Conservation (phyloP, 2,113 vertebrate genomes). For the Conger conger region DNA sequence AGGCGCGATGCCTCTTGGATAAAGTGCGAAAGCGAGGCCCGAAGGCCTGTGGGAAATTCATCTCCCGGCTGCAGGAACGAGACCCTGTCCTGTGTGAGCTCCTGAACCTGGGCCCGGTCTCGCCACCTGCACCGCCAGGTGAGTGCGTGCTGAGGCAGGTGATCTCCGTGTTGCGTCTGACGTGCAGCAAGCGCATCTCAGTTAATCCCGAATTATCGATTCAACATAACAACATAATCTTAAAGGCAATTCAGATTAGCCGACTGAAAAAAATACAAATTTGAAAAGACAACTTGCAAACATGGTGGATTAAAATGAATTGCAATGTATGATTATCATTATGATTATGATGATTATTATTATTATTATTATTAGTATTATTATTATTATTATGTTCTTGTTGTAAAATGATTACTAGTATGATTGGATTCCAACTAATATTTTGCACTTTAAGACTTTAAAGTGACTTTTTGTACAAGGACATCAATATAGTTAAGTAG, state of each 20-base stretch:
- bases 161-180: background rate
- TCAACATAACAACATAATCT: background rate
- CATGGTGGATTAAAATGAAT: background rate
- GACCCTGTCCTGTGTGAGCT: slow-evolving; percentile 43
- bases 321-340: too few species aligned
- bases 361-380: background rate
- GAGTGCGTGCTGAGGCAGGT: background rate
- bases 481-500: too few species aligned
- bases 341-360: too few species aligned
- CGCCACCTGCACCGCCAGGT: background rate
- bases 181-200: too few species aligned
- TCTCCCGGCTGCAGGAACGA: slow-evolving; percentile 29
- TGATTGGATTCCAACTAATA: too few species aligned
- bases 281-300: background rate
- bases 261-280: background rate
- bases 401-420: too few species aligned
- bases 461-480: too few species aligned
- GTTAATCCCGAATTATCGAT: too few species aligned
- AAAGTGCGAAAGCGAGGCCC: slow-evolving; percentile 59
- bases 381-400: too few species aligned
- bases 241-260: background rate
- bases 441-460: too few species aligned
- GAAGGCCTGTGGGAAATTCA: slow-evolving; percentile 49
- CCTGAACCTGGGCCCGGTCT: slow-evolving; percentile 39
- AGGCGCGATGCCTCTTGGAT: slow-evolving; percentile 65